Conservation (phyloP, 1,140 invertebrate genomes). For the Papilio helenus region DNA sequence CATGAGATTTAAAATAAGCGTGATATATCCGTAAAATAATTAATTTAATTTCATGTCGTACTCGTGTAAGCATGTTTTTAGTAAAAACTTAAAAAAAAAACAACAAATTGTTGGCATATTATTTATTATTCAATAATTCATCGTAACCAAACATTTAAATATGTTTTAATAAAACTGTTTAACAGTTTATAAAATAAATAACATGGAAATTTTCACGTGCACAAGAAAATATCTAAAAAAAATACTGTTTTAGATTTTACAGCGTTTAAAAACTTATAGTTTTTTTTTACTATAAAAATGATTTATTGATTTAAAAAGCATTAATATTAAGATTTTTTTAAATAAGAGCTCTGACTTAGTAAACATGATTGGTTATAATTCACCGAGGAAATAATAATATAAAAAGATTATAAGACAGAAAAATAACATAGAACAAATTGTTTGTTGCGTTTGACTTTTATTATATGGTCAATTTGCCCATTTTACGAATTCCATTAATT, state of each 20-base stretch:
- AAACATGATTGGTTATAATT: too few relatives aligned
- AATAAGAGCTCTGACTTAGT: too few relatives aligned
- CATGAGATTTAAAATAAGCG: too few relatives aligned
- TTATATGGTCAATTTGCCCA: constrained; percentile 4
- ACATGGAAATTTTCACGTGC: neutral
- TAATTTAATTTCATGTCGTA: neutral
- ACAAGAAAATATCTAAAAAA: neutral
- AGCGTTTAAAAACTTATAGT: neutral
- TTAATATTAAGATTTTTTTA: too few relatives aligned
- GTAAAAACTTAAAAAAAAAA: neutral
- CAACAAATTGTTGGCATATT: neutral
- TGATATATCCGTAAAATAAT: too few relatives aligned
- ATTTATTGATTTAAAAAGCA: too few relatives aligned
- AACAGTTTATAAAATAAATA: neutral
- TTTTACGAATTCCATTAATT: neutral
- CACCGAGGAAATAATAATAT: too few relatives aligned
- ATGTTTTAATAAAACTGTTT: neutral
- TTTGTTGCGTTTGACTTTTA: neutral
- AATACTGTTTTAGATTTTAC: neutral
- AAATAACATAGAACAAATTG: neutral
- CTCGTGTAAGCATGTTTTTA: neutral
- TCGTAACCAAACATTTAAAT: neutral
- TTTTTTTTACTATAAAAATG: too few relatives aligned
- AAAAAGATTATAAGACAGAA: neutral
- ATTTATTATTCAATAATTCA: neutral